These are phyloP conservation scores for Aporophyla nigra DNA, from an alignment of 2,888 invertebrate genomes.

Conservation along the genomic window DNA sequence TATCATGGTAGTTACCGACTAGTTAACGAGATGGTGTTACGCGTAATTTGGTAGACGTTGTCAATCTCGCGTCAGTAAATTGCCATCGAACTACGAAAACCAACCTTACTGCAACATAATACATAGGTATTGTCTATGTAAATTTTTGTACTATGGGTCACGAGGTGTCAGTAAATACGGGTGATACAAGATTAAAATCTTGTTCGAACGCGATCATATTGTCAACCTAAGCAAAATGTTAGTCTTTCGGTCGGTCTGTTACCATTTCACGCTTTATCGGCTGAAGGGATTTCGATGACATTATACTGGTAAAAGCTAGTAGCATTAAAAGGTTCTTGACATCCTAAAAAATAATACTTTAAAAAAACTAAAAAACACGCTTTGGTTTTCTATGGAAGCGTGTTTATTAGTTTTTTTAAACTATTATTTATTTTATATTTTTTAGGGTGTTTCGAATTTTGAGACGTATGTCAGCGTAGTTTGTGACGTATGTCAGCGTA, in stretches of 20 bases:
- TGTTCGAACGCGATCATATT: neutral
- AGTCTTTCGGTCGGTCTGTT: neutral
- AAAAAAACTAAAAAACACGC: no score
- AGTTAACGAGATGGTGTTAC: neutral
- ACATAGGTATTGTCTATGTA: neutral
- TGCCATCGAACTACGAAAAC: neutral
- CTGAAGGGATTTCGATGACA: neutral
- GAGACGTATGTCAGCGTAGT: no score
- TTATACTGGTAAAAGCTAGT: no score
- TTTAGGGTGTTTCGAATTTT: no score
- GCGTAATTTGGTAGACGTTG: no score
- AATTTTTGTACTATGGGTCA: neutral
- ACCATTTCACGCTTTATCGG: neutral
- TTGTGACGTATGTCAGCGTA: no score
- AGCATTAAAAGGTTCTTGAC: no score
- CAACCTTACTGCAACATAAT: neutral
- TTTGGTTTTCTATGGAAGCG: no score
- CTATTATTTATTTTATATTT: no score
- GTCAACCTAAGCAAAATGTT: neutral
- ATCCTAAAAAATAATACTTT: no score
- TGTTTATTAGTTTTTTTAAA: no score
- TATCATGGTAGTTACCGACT: neutral
- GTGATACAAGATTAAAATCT: neutral
- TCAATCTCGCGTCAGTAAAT: neutral
- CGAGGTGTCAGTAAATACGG: neutral